phyloP scores from a whole-genome alignment of 2,797 vertebrate genomes.

The Silurus aristotelis region DNA sequence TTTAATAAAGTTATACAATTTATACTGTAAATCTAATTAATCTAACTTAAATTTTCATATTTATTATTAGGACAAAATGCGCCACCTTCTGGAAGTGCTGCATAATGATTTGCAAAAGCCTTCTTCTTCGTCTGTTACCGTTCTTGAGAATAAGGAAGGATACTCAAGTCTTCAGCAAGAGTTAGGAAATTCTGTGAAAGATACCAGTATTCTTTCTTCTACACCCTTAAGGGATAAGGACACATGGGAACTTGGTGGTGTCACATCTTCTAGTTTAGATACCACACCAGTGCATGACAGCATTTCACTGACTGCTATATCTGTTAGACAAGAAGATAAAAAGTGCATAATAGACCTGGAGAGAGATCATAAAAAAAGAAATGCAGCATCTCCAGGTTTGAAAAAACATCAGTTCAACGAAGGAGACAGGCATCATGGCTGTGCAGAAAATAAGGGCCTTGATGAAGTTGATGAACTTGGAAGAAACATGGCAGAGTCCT shows the following conservation, averaged over 20 bases:
- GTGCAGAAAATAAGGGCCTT: constrained; percentile 28
- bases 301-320: constrained; percentile 50
- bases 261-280: constrained; percentile 19
- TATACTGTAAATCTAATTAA: background rate
- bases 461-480: constrained; percentile 71
- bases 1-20: background rate
- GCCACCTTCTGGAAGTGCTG: constrained; percentile 81
- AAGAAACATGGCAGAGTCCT: constrained; percentile 66
- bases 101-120: constrained; percentile 78
- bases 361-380: constrained; percentile 9
- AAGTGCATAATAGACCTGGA: background rate
- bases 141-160: constrained; percentile 45
- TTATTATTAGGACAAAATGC: constrained; percentile 86
- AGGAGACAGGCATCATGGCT: constrained; percentile 56
- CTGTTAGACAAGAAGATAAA: constrained; percentile 16
- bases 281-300: constrained; percentile 47
- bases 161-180: constrained; percentile 51
- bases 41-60: constrained; percentile 16
- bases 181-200: constrained; percentile 47
- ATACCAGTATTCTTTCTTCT: constrained; percentile 44
- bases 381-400: constrained; percentile 15
- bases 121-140: constrained; percentile 40
- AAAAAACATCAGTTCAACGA: constrained; percentile 43
- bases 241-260: constrained; percentile 34
- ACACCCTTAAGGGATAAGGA: constrained; percentile 50